These are phyloP conservation scores for Trachythela sp. DNA, from an alignment of 64 coral and sea anemone species.

Conservation along the genomic window DNA sequence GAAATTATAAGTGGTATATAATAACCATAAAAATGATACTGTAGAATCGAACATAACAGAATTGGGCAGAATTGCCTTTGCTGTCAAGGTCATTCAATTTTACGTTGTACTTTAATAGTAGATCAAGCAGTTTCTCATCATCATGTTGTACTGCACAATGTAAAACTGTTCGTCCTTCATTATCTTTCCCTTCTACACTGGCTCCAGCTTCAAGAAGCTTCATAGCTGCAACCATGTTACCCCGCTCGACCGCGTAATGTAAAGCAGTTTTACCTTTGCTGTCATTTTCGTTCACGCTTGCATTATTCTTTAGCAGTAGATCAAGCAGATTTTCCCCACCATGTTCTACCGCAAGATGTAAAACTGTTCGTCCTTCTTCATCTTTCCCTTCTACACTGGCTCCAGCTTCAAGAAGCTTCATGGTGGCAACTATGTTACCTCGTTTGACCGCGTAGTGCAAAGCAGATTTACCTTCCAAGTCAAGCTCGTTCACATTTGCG, in stretches of 20 bases:
- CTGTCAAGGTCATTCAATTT: no score
- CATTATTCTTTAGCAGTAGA: constrained; percentile 2
- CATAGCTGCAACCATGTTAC: not conserved
- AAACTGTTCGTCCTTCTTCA: not conserved
- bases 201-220: not conserved
- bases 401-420: constrained; percentile 4
- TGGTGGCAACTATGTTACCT: not conserved
- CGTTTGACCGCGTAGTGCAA: not conserved
- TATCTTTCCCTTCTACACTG: not conserved
- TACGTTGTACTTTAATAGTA: no score
- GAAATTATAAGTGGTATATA: no score
- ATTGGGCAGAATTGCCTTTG: no score
- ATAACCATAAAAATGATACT: no score
- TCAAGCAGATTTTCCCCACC: not conserved
- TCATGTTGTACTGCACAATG: not conserved
- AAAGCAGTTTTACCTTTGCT: constrained; percentile 23
- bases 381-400: not conserved
- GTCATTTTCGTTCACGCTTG: not conserved
- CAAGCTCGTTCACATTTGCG: not conserved
- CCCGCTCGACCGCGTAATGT: constrained; percentile 22
- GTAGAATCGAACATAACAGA: no score
- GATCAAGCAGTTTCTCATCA: no score
- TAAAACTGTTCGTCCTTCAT: constrained; percentile 10
- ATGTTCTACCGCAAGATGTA: constrained; percentile 12
- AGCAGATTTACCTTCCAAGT: not conserved